Evolutionary conservation across 2,113 vertebrate genomes (phyloP).

Genomic region (Indri indri): DNA sequence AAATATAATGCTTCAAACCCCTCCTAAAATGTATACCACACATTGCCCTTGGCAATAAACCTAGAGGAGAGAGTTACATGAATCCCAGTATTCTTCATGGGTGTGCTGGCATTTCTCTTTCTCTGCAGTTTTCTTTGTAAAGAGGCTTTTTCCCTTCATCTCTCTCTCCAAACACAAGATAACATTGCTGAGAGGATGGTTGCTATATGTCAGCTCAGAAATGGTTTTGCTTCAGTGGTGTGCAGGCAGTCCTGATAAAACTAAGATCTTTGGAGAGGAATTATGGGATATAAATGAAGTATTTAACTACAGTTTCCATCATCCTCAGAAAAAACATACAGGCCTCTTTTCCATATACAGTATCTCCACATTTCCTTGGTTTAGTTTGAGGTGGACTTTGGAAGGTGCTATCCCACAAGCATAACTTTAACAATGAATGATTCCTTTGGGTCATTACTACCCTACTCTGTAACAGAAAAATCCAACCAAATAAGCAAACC

Average conservation of each 20-base stretch:
- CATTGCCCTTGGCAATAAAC: not conserved
- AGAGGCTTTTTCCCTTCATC: slow-evolving; percentile 34
- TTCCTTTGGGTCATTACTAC: slow-evolving; percentile 12
- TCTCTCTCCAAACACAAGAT: not conserved
- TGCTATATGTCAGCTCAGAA: slow-evolving; percentile 48
- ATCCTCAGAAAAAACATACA: slow-evolving; percentile 23
- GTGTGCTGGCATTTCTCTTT: not conserved
- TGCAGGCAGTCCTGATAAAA: not conserved
- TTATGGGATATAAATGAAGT: slow-evolving; percentile 9
- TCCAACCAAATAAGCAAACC: slow-evolving; percentile 35
- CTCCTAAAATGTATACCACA: not conserved
- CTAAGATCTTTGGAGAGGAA: slow-evolving; percentile 35
- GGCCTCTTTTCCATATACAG: not conserved
- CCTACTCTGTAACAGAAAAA: slow-evolving; percentile 54
- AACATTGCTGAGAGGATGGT: not conserved
- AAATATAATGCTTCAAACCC: not conserved
- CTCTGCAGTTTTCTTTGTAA: slow-evolving; percentile 9
- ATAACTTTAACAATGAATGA: not conserved
- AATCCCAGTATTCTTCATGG: not conserved
- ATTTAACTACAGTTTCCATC: slow-evolving; percentile 8
- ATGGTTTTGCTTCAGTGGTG: slow-evolving; percentile 25
- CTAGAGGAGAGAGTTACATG: not conserved
- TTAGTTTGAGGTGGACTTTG: not conserved
- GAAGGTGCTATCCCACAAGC: not conserved
- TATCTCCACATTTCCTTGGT: not conserved